Conservation (phyloP, 2,113 vertebrate species). For the Calypte anna region DNA sequence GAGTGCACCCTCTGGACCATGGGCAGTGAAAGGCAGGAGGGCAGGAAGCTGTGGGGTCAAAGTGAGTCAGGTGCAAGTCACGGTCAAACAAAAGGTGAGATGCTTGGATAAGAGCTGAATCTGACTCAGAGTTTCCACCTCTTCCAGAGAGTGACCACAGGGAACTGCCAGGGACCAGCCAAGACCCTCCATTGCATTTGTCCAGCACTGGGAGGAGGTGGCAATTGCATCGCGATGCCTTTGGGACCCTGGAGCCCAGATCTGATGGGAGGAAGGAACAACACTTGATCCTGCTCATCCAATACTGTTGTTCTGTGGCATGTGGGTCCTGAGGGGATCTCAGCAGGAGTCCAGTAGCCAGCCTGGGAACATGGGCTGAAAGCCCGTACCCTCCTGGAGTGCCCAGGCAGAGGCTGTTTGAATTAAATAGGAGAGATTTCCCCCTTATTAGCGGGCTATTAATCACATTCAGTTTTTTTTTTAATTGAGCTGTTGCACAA, state of each 20-base stretch:
- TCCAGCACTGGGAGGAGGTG: fast-evolving
- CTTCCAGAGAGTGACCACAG: background rate
- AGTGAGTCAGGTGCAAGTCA: constrained; percentile 54
- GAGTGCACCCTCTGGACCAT: background rate
- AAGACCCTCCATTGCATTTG: fast-evolving
- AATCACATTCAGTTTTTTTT: constrained; percentile 44
- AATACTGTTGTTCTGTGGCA: fast-evolving
- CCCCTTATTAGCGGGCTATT: constrained; percentile 68
- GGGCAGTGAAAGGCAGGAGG: constrained; percentile 27
- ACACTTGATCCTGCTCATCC: fast-evolving
- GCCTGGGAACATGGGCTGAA: background rate
- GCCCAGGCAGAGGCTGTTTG: constrained; percentile 12
- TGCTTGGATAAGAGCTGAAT: background rate
- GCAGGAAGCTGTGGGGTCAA: constrained; percentile 47
- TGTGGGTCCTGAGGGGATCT: background rate
- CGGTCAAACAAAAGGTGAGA: constrained; percentile 46
- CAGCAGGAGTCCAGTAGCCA: background rate
- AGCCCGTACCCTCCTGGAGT: constrained; percentile 40
- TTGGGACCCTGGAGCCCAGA: background rate
- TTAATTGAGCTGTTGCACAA: constrained; percentile 59
- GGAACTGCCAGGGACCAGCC: background rate
- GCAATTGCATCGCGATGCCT: fast-evolving
- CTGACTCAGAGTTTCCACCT: constrained; percentile 61
- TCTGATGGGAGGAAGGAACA: background rate
- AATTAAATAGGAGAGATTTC: constrained; percentile 63